Evolutionary conservation across 2,888 invertebrate genomes (phyloP), one percentile per base, ranked within the genome.

Genomic region (Pandemis corylana): DNA sequence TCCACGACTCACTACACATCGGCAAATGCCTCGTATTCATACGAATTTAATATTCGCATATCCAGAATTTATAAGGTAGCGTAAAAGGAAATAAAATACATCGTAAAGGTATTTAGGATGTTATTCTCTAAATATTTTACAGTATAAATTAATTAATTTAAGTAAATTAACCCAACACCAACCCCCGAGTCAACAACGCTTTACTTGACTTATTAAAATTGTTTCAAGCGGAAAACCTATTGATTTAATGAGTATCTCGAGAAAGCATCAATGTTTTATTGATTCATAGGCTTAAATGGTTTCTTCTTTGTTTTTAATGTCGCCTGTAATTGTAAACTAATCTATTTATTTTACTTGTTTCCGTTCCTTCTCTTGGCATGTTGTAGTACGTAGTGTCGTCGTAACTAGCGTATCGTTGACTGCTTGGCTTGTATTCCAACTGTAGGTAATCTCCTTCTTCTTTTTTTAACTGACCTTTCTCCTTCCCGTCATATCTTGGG

Each of bases 291-390:
- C 65, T 65, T 69, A 76, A 72, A 73, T 70, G 64, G 70, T 51
- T 63, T 46, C 44, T 44, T 53, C 44, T 59, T 36, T 64, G 41
- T 61, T 13, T 12, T 87, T 77, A 93, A 72, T 93, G 92, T 76
- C 92, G 84, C 79, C 90, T 90, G 77, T 94, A 95, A 80, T 94
- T 95, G 82, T 94, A 95, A 77, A 95, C 94, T 80, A 95, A 85
- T 83, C 89, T 90, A 86, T 95, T 95, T 67, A 94, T 94, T 84
- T 94, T 92, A 80, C 95, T 95, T 59, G 92, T 83, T 82, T 94
- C 89, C 71, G 91, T 88, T 9, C 86, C 89, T 46, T 89, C 72
- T 80, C 87, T 76, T 88, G 83, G 83, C 13, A 76, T 83, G 71
- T 85, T 89, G 78, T 95, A 94, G 77, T 93, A 93, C 44, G 65